Evolutionary conservation across 2,113 vertebrate genomes (phyloP).

Genomic region (Rhadina sibilatrix): DNA sequence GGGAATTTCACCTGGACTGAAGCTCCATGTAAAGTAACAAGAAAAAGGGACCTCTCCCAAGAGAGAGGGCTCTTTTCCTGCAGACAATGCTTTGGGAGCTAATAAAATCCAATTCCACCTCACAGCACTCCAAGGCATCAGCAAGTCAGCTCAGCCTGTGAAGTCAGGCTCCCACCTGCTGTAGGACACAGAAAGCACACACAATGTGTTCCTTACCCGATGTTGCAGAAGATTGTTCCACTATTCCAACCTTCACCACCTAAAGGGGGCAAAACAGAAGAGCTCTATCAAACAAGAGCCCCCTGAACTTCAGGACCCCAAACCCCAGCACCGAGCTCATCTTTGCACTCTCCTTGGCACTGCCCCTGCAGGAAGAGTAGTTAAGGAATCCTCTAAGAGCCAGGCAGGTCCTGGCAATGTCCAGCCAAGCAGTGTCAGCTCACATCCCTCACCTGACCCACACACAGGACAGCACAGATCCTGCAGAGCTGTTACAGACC

Average conservation of each 20-base stretch:
- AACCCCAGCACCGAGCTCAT: neutral
- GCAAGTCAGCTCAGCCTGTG: neutral
- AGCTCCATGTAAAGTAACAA: neutral
- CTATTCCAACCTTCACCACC: slow-evolving; percentile 96
- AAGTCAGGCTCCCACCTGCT: neutral
- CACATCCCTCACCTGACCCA: neutral
- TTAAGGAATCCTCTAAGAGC: neutral
- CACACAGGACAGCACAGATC: neutral
- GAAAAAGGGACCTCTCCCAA: neutral
- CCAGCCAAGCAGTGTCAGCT: neutral
- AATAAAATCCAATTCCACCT: neutral
- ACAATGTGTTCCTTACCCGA: slow-evolving; percentile 77
- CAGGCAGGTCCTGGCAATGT: neutral
- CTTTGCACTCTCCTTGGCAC: neutral
- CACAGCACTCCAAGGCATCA: neutral
- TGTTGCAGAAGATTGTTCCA: slow-evolving; percentile 89
- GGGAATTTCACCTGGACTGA: neutral
- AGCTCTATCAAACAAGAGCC: neutral
- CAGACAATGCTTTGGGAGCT: neutral
- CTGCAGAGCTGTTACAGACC: neutral
- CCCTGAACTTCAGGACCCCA: neutral
- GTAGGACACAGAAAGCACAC: neutral
- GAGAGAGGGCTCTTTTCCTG: neutral
- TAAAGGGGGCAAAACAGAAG: slow-evolving; percentile 51
- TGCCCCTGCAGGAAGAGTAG: neutral